Conservation (phyloP, 2,888 invertebrate species). For the Exocentrus adspersus region DNA sequence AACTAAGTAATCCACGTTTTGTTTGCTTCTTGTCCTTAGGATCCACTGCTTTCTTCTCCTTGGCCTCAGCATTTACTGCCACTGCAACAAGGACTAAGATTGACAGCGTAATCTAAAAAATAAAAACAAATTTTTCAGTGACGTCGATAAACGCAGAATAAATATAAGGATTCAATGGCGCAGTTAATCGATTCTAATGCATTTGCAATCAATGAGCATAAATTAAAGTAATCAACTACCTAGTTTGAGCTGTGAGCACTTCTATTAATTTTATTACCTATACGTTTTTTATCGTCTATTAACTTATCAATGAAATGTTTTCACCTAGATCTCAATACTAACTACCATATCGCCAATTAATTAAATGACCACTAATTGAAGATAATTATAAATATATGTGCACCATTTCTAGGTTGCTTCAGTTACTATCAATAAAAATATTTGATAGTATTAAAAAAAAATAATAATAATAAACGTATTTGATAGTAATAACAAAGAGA, state of each 20-base stretch:
- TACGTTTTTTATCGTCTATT: background rate
- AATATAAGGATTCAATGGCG: too few species aligned
- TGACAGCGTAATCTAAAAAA: constrained; percentile 74
- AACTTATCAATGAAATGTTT: background rate
- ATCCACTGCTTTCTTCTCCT: constrained; percentile 67
- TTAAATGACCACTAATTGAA: background rate
- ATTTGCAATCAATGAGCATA: too few species aligned
- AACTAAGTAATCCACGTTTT: constrained; percentile 81
- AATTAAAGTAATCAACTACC: too few species aligned
- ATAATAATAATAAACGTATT: too few species aligned
- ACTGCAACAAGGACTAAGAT: constrained; percentile 78
- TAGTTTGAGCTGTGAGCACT: too few species aligned
- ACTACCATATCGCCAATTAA: background rate
- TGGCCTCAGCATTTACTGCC: constrained; percentile 72
- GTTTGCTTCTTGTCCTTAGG: constrained; percentile 77
- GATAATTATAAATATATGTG: background rate
- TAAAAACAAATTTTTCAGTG: too few species aligned
- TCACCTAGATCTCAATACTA: constrained; percentile 4
- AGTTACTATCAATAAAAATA: background rate
- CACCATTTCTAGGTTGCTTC: background rate
- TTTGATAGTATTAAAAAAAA: background rate
- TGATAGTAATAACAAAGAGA: too few species aligned
- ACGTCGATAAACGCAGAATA: too few species aligned
- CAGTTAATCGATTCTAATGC: too few species aligned
- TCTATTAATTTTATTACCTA: background rate